Conservation (phyloP, 2,113 vertebrate species). For the Laterallus jamaicensis region DNA sequence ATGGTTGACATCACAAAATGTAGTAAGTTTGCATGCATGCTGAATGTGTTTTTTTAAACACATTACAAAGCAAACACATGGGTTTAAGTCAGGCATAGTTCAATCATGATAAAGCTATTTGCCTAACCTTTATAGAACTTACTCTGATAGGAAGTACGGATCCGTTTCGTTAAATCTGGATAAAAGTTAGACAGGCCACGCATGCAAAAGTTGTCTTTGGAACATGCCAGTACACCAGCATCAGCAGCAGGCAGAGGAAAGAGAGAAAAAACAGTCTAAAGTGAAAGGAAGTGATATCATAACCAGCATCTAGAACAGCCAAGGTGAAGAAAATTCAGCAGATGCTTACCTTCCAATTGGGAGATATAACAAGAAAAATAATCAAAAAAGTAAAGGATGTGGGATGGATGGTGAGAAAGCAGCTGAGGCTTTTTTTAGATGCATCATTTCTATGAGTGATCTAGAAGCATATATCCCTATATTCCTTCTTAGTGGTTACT, state of each 20-base stretch:
- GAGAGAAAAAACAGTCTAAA: constrained; percentile 83
- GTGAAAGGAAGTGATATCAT: constrained; percentile 82
- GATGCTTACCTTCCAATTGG: constrained; percentile 69
- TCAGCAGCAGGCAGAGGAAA: constrained; percentile 85
- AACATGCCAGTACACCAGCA: constrained; percentile 96
- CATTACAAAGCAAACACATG: constrained; percentile 69
- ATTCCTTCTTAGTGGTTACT: neutral
- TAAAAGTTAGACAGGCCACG: constrained; percentile 99
- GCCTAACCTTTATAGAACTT: constrained; percentile 85
- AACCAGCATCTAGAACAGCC: constrained; percentile 79
- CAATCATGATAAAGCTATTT: constrained; percentile 58
- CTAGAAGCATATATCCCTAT: neutral
- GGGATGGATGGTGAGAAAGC: constrained; percentile 74
- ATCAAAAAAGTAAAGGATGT: constrained; percentile 55
- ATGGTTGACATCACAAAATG: constrained; percentile 51
- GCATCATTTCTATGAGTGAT: neutral
- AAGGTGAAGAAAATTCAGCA: constrained; percentile 75
- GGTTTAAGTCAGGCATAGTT: constrained; percentile 67
- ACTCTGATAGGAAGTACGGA: constrained; percentile 99
- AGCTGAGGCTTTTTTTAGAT: constrained; percentile 52
- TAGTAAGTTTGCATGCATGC: constrained; percentile 73
- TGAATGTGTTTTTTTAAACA: constrained; percentile 76
- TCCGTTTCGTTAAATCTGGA: constrained; percentile 99
- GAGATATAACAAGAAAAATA: constrained; percentile 62
- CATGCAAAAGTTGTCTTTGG: constrained; percentile 99